phyloP scores from a whole-genome alignment of 2,797 vertebrate genomes.

The Phalloptychus januarius region DNA sequence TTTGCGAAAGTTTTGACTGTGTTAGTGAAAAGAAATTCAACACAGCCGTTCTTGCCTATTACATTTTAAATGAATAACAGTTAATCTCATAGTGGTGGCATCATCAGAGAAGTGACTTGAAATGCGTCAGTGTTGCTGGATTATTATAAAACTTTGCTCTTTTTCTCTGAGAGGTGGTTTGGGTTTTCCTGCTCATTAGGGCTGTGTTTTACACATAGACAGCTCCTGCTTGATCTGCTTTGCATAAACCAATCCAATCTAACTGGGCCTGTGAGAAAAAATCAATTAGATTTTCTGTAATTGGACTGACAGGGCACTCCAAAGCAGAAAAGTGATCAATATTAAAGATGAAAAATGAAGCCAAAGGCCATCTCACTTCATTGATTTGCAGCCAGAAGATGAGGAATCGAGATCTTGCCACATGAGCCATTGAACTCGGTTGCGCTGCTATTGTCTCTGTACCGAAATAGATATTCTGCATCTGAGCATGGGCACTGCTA shows the following conservation, averaged over 20 bases:
- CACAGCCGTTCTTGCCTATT: conserved; percentile 19
- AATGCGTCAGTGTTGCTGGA: conserved; percentile 15
- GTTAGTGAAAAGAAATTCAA: conserved; percentile 18
- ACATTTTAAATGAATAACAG: conserved; percentile 31
- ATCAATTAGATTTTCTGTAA: conserved; percentile 82
- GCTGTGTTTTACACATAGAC: conserved; percentile 76
- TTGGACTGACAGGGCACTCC: conserved; percentile 82
- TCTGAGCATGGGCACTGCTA: conserved; percentile 55
- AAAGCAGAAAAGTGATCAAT: conserved; percentile 79
- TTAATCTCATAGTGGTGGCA: conserved; percentile 23
- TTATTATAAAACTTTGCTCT: conserved; percentile 11
- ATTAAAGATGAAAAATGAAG: conserved; percentile 82
- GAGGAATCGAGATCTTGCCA: conserved; percentile 69
- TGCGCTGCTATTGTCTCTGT: conserved; percentile 72
- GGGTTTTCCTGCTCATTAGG: conserved; percentile 73
- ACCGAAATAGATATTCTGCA: conserved; percentile 64
- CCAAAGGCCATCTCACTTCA: conserved; percentile 76
- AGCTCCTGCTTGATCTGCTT: conserved; percentile 80
- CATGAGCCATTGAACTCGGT: conserved; percentile 70
- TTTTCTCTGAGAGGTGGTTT: conserved; percentile 10
- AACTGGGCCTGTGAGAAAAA: conserved; percentile 73
- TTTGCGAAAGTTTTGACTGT: conserved; percentile 55
- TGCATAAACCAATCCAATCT: conserved; percentile 82
- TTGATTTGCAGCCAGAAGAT: conserved; percentile 76
- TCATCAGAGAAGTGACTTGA: conserved; percentile 21